Conservation (phyloP, 2,113 vertebrate genomes). For the Crotalus viridis region DNA sequence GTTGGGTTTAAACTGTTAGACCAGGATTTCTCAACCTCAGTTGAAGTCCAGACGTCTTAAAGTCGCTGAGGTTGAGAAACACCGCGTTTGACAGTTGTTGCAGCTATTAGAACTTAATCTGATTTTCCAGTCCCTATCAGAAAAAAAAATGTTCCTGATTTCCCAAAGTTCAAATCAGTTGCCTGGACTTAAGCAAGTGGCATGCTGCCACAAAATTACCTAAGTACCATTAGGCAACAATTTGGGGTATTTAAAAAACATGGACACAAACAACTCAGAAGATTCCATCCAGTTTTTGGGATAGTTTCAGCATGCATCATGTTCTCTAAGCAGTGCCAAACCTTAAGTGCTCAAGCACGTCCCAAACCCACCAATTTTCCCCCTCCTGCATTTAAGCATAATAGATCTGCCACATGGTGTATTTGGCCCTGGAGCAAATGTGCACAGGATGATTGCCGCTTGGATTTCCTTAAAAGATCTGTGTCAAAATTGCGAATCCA, state of each 20-base stretch:
- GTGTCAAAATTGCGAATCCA: not conserved
- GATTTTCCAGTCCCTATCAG: not conserved
- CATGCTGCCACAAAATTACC: conserved; percentile 1
- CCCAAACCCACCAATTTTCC: not conserved
- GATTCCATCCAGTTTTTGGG: not conserved
- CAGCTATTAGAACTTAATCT: not conserved
- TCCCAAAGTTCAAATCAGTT: not conserved
- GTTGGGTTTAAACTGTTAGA: not conserved
- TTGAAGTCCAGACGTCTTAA: not conserved
- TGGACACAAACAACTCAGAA: not conserved
- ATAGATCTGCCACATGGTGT: not conserved
- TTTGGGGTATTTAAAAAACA: not conserved
- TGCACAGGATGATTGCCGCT: not conserved
- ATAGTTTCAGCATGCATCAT: not conserved
- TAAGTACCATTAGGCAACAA: not conserved
- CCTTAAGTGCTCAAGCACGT: conserved; percentile 17
- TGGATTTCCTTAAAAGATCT: not conserved
- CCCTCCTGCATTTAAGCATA: not conserved
- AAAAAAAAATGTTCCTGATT: not conserved
- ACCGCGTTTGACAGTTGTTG: not conserved
- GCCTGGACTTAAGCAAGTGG: not conserved
- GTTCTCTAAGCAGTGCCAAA: conserved; percentile 17
- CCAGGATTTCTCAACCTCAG: not conserved
- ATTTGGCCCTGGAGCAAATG: conserved; percentile 3
- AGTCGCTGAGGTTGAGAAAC: not conserved